phyloP scores from a whole-genome alignment of 2,888 invertebrate species.

The Itoplectis maculator region DNA sequence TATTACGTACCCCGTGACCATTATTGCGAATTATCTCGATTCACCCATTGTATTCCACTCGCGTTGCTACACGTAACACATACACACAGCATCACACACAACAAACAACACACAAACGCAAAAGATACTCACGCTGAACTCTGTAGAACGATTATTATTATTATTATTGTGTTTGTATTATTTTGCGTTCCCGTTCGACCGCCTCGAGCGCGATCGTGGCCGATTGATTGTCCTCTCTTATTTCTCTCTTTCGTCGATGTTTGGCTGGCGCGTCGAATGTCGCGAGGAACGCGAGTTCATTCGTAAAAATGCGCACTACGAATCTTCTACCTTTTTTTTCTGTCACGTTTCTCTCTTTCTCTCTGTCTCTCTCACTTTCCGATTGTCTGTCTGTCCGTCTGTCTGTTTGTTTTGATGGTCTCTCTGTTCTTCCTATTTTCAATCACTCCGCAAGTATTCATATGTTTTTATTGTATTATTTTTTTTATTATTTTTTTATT shows the following conservation, averaged over 20 bases:
- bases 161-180: conserved; percentile 48
- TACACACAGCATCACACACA: background rate
- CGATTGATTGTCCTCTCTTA: conserved; percentile 43
- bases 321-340: conserved; percentile 14
- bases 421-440: conserved; percentile 36
- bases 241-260: background rate
- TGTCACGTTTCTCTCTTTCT: conserved; percentile 6
- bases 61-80: conserved; percentile 7
- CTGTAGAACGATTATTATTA: conserved; percentile 38
- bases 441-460: conserved; percentile 52
- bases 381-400: conserved; percentile 3
- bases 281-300: conserved; percentile 25
- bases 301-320: conserved; percentile 38
- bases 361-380: conserved; percentile 31
- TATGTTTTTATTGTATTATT: conserved; percentile 40
- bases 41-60: conserved; percentile 48
- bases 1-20: conserved; percentile 18
- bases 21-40: conserved; percentile 37
- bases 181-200: conserved; percentile 48
- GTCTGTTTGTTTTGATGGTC: conserved; percentile 16
- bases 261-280: conserved; percentile 33
- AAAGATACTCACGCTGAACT: conserved; percentile 43
- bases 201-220: conserved; percentile 25
- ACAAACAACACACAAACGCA: conserved; percentile 4
- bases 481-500: conserved; percentile 28